Conservation (phyloP, 1,140 invertebrate species). For the Octopus sinensis region DNA sequence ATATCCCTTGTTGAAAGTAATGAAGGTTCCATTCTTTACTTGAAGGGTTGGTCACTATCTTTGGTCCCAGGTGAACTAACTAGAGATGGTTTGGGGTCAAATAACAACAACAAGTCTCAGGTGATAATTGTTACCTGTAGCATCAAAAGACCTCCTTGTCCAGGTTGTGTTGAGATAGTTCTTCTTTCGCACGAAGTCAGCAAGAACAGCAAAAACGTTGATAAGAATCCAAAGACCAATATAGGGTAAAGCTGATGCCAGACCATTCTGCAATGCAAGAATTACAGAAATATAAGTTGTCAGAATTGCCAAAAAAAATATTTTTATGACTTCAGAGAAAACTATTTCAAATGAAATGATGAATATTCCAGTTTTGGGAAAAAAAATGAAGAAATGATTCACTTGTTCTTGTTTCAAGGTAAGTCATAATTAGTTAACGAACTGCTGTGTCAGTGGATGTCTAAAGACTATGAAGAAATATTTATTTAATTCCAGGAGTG, state of each 20-base stretch:
- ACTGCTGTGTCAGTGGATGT: neutral
- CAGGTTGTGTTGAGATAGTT: constrained; percentile 36
- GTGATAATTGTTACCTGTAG: constrained; percentile 38
- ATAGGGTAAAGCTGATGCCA: constrained; percentile 57
- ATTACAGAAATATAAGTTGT: neutral
- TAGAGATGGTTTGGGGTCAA: constrained; percentile 16
- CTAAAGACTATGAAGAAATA: no score
- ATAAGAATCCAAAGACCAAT: constrained; percentile 52
- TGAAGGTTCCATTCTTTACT: no score
- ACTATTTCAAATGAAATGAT: neutral
- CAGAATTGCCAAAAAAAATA: neutral
- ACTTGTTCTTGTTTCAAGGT: no score
- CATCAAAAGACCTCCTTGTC: constrained; percentile 51
- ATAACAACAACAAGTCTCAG: no score
- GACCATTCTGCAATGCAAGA: constrained; percentile 49
- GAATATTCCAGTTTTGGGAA: neutral
- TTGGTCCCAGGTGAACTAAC: no score
- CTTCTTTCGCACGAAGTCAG: constrained; percentile 44
- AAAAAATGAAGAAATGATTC: constrained; percentile 6
- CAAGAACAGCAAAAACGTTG: constrained; percentile 48
- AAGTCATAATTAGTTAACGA: neutral
- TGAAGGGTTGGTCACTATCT: no score
- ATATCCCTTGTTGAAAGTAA: no score
- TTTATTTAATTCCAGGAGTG: no score
- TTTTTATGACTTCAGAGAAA: neutral